phyloP scores from a whole-genome alignment of 2,888 invertebrate genomes.

The Eupithecia tripunctaria region DNA sequence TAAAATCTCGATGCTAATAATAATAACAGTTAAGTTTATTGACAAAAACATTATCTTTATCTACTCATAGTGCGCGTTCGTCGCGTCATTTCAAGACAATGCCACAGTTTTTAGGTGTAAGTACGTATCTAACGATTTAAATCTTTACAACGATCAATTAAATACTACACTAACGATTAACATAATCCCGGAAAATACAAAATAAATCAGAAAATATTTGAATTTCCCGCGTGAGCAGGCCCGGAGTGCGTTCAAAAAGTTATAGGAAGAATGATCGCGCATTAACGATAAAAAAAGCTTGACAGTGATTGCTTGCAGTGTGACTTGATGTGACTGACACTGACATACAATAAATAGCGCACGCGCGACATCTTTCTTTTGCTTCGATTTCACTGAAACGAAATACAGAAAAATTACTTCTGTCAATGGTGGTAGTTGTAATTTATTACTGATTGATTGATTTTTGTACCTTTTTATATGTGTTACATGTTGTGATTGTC shows the following conservation, averaged over 20 bases:
- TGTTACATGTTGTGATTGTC: slow-evolving; percentile 55
- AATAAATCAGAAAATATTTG: neutral
- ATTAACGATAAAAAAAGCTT: neutral
- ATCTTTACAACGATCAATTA: no score
- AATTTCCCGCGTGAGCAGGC: neutral
- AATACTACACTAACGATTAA: no score
- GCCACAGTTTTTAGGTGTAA: no score
- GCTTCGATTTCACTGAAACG: neutral
- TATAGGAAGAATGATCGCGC: no score
- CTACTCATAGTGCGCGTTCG: no score
- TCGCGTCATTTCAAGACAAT: no score
- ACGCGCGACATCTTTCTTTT: slow-evolving; percentile 28
- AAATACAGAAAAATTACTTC: slow-evolving; percentile 10
- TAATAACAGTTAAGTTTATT: no score
- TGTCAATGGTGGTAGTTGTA: slow-evolving; percentile 71
- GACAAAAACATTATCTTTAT: no score
- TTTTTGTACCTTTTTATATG: slow-evolving; percentile 64
- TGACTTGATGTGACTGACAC: slow-evolving; percentile 2
- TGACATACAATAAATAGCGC: slow-evolving; percentile 3
- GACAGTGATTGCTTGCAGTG: neutral
- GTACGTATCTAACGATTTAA: no score
- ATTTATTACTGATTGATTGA: slow-evolving; percentile 66
- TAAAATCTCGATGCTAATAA: no score
- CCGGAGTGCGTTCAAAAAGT: no score
- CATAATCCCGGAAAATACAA: neutral